Evolutionary conservation across 2,113 vertebrate species (phyloP), one percentile per base, ranked within the genome.

Genomic region (Aldabrachelys gigantea): DNA sequence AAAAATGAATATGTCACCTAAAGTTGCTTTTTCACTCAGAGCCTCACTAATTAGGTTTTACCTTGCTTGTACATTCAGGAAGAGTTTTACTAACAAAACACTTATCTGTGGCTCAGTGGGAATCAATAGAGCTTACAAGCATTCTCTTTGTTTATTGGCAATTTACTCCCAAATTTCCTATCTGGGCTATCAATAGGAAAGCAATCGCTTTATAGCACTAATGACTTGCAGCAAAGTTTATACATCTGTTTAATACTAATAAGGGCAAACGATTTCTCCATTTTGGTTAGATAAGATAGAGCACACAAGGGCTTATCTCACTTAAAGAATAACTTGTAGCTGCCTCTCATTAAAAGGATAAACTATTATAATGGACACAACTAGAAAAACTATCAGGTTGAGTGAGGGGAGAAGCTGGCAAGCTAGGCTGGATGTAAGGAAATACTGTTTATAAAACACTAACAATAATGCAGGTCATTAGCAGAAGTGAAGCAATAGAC

Each of bases 101-200:
- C 54, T 93, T 84, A 80, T 89, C 93, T 35, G 56, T 69, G 82
- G 89, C 87, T 96, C 53, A 62, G 75, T 56, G 53, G 88, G 89
- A 96, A 98, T 98, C 97, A 92, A 97, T 98, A 97, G 88, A 47
- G 76, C 94, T 94, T 96, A 91, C 87, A 96, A 96, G 92, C 83
- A 89, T 91, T 75, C 93, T 93, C 88, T 92, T 92, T 96, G 95
- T 98, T 96, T 97, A 97, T 97, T 96, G 96, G 96, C 95, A 97
- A 96, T 96, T 96, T 84, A 84, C 85, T 95, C 89, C 96, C 35
- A 81, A 96, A 82, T 89, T 93, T 52, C 85, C 80, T 79, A 62
- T 90, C 50, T 82, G 95, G 83, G 76, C 90, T 80, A 95, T 97
- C 97, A 94, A 95, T 80, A 92, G 91, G 89, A 95, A 97, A 93